Conservation (phyloP, 1,140 invertebrate species). For the Panagrolaimus sp. region DNA sequence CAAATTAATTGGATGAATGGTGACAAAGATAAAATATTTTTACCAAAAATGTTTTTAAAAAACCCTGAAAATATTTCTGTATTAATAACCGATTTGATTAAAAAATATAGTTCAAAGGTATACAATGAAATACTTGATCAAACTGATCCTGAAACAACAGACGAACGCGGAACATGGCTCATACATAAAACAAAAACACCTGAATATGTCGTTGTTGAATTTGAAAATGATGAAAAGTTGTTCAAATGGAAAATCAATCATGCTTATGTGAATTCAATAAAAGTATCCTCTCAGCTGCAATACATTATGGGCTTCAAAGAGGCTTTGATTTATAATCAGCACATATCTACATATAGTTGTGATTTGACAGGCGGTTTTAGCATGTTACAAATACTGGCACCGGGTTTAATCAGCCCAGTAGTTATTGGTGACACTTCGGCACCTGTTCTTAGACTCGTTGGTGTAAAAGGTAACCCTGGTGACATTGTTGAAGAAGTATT, state of each 20-base stretch:
- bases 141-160: too few relatives aligned
- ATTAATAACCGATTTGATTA: too few relatives aligned
- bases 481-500: not conserved
- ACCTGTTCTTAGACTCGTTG: not conserved
- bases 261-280: not conserved
- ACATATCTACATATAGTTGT: not conserved
- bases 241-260: not conserved
- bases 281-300: not conserved
- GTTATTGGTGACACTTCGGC: not conserved
- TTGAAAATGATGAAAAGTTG: not conserved
- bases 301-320: not conserved
- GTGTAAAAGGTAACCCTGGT: not conserved
- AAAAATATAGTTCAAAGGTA: too few relatives aligned
- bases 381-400: not conserved
- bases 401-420: not conserved
- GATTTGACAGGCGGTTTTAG: not conserved
- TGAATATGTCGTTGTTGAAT: not conserved
- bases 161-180: too few relatives aligned
- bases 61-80: too few relatives aligned
- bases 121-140: too few relatives aligned
- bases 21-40: too few relatives aligned
- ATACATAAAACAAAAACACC: too few relatives aligned
- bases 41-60: too few relatives aligned
- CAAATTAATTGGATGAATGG: too few relatives aligned
- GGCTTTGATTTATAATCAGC: not conserved